These are phyloP conservation scores for Dendroctonus valens DNA, from an alignment of 1,140 invertebrate species.

Conservation along the genomic window DNA sequence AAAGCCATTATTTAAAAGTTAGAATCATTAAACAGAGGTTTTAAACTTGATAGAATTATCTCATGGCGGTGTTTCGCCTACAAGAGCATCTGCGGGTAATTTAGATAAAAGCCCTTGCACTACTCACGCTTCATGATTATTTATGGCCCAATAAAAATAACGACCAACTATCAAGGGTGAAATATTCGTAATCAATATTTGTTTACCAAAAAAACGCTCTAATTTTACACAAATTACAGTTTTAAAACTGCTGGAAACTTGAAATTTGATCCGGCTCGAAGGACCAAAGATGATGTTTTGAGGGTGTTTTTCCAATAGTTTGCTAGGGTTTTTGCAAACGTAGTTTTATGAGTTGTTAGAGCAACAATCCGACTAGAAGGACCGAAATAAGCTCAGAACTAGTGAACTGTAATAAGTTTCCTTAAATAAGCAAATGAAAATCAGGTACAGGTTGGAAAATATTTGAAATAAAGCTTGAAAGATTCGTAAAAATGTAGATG, in stretches of 20 bases:
- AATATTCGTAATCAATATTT: not conserved
- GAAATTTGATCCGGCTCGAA: no score
- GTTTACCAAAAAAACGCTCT: not conserved
- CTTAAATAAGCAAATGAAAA: no score
- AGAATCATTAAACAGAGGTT: not conserved
- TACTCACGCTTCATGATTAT: not conserved
- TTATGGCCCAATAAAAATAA: not conserved
- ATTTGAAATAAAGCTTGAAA: no score
- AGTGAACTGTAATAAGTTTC: no score
- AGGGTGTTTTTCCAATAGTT: no score
- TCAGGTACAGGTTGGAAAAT: no score
- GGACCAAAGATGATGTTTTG: no score
- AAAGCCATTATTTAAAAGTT: not conserved
- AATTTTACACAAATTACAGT: not conserved
- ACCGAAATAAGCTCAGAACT: no score
- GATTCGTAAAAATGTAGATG: not conserved
- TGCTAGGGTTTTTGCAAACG: no score
- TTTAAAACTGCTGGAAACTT: not conserved
- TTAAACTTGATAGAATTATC: not conserved
- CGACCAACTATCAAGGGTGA: not conserved
- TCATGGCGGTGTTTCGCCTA: not conserved
- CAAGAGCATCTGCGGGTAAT: not conserved
- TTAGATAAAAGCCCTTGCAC: constrained; percentile 1
- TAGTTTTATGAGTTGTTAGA: no score
- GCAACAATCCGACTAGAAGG: no score